Conservation (phyloP, 2,888 invertebrate species). For the Papilio protenor region DNA sequence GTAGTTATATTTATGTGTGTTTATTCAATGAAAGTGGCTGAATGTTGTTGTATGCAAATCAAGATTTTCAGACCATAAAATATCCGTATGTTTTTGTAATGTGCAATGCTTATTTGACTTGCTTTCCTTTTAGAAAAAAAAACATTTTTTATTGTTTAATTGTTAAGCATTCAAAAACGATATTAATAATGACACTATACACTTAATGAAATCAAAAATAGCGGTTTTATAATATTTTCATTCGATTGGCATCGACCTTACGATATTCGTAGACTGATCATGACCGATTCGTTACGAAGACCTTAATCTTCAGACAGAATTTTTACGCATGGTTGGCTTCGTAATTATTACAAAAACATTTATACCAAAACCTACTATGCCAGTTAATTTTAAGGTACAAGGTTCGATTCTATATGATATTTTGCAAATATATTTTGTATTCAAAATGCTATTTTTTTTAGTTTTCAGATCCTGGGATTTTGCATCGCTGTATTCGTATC, state of each 20-base stretch:
- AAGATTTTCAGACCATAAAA: constrained; percentile 1
- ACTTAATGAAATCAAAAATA: neutral
- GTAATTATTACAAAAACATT: neutral
- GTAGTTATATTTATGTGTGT: neutral
- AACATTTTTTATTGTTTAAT: neutral
- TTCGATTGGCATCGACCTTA: neutral
- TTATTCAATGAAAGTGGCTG: neutral
- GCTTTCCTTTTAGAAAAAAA: neutral
- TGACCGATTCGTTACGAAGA: constrained; percentile 16
- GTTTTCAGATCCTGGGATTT: too few relatives aligned
- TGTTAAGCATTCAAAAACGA: neutral
- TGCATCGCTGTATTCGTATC: too few relatives aligned
- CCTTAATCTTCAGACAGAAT: neutral
- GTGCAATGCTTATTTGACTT: neutral
- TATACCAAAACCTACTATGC: neutral
- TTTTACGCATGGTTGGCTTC: neutral
- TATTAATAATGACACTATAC: neutral
- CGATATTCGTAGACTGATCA: neutral
- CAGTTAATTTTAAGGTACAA: neutral
- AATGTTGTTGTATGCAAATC: neutral
- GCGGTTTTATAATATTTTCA: neutral
- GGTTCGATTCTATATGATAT: neutral
- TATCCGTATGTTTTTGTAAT: constrained; percentile 2
- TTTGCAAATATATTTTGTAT: too few relatives aligned
- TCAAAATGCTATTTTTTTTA: too few relatives aligned